Conservation (phyloP, 2,888 invertebrate species). For the Monopis laevigella region DNA sequence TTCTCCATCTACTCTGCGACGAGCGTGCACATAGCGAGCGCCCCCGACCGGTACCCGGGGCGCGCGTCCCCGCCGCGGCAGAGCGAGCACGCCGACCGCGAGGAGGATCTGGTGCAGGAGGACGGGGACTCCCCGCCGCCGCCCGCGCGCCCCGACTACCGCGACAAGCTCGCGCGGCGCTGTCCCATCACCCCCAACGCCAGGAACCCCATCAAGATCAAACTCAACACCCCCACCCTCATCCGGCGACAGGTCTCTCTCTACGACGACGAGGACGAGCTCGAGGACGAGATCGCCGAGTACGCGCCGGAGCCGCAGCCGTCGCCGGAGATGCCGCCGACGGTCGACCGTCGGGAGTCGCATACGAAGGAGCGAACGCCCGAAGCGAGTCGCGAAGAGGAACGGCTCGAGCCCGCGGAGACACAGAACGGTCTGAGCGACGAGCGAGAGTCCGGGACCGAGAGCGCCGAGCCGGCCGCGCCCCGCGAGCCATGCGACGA, state of each 20-base stretch:
- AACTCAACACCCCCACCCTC: slow-evolving; percentile 51
- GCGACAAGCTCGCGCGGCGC: slow-evolving; percentile 44
- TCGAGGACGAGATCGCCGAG: slow-evolving; percentile 27
- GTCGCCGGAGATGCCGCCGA: slow-evolving; percentile 14
- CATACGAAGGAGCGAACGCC: not conserved
- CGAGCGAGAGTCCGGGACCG: not conserved
- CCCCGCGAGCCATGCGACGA: not conserved
- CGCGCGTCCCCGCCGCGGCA: slow-evolving; percentile 20
- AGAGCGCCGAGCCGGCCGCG: not conserved
- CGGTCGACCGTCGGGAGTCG: not conserved
- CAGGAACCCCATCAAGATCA: slow-evolving; percentile 52
- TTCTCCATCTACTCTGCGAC: slow-evolving; percentile 86
- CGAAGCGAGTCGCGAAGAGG: not conserved
- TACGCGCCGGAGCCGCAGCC: slow-evolving; percentile 9
- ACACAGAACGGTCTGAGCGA: not conserved
- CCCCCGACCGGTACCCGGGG: slow-evolving; percentile 15
- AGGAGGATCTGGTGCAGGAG: slow-evolving; percentile 5
- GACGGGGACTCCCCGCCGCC: not conserved
- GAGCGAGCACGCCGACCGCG: slow-evolving; percentile 17
- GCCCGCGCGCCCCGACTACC: slow-evolving; percentile 34
- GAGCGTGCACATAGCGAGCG: slow-evolving; percentile 75
- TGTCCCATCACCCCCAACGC: slow-evolving; percentile 47
- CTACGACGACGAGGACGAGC: slow-evolving; percentile 60
- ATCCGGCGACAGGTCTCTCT: slow-evolving; percentile 63
- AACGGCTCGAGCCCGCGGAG: not conserved